Base-by-base conservation (phyloP, 2,888 invertebrate genomes). In the Apomyelois bistriatella region DNA sequence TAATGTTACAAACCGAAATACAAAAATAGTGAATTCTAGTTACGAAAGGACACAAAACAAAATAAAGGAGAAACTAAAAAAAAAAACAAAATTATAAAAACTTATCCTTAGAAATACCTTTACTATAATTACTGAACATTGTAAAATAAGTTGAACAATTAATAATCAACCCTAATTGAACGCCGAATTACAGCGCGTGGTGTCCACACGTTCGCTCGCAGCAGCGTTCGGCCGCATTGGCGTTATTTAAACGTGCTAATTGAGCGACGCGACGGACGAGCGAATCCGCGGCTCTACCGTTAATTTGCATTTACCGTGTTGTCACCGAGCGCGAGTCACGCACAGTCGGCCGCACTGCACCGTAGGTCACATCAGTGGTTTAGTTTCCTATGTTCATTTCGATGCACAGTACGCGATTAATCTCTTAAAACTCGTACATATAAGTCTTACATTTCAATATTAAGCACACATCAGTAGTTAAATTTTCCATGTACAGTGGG, bases 111-210 rank as follows among this genome's bases (percentile, higher is more conserved):
- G n/a, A n/a, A n/a, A n/a, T n/a, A n/a, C n/a, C n/a, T n/a, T n/a
- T n/a, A n/a, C n/a, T n/a, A n/a, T n/a, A n/a, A n/a, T n/a, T n/a
- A n/a, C n/a, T n/a, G n/a, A n/a, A n/a, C n/a, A n/a, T n/a, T n/a
- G n/a, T n/a, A n/a, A n/a, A n/a, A n/a, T n/a, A 12, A 40, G 2
- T 10, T n/a, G 36, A 36, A n/a, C 3, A 36, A n/a, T 36, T 1
- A n/a, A n/a, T n/a, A 36, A n/a, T n/a, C 16, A 15, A 46, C 37
- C 13, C 28, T 48, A 48, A 53, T 48, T 48, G 53, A 36, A 35
- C 13, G 40, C 22, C 53, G 8, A 49, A 49, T 49, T 22, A 40
- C 48, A 49, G 22, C 8, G 48, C 13, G 22, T 13, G 43, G 30
- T 9, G 43, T 6, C 38, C 43, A 30, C 43, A 41, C 50, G 36